Evolutionary conservation across 2,113 vertebrate genomes (phyloP).

Genomic region (Macaca nemestrina): DNA sequence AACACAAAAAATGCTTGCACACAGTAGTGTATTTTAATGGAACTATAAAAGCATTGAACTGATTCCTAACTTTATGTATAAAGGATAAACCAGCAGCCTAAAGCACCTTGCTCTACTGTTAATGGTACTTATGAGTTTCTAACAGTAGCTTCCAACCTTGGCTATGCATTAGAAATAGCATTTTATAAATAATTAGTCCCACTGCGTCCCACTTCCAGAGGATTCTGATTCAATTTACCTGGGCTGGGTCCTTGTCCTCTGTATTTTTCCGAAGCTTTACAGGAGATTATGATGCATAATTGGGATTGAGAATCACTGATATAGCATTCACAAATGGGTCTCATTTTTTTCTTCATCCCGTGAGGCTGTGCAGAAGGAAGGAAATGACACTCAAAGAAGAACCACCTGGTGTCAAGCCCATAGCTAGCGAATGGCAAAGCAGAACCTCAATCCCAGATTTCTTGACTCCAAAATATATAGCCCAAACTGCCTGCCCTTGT

Average conservation of each 20-base stretch:
- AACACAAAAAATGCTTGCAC: slow-evolving; percentile 22
- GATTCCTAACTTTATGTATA: slow-evolving; percentile 67
- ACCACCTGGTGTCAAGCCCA: neutral
- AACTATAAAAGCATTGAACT: slow-evolving; percentile 38
- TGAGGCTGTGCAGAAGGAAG: neutral
- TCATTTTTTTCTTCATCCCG: neutral
- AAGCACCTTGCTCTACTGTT: slow-evolving; percentile 42
- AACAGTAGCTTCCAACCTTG: slow-evolving; percentile 49
- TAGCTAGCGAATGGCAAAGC: neutral
- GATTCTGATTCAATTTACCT: slow-evolving; percentile 3
- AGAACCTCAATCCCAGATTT: neutral
- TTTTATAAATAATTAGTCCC: slow-evolving; percentile 62
- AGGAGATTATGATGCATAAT: slow-evolving; percentile 3
- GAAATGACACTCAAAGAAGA: slow-evolving; percentile 51
- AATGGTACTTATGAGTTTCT: slow-evolving; percentile 69
- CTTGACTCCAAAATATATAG: neutral
- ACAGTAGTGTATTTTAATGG: slow-evolving; percentile 38
- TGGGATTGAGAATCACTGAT: slow-evolving; percentile 11
- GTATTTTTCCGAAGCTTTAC: slow-evolving; percentile 12
- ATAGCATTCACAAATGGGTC: neutral
- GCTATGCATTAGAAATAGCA: slow-evolving; percentile 56
- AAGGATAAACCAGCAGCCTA: slow-evolving; percentile 57
- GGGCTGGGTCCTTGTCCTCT: neutral
- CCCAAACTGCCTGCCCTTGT: neutral
- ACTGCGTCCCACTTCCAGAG: neutral